These are phyloP conservation scores for Dicaeum eximium DNA, from an alignment of 2,113 vertebrate species.

Conservation along the genomic window DNA sequence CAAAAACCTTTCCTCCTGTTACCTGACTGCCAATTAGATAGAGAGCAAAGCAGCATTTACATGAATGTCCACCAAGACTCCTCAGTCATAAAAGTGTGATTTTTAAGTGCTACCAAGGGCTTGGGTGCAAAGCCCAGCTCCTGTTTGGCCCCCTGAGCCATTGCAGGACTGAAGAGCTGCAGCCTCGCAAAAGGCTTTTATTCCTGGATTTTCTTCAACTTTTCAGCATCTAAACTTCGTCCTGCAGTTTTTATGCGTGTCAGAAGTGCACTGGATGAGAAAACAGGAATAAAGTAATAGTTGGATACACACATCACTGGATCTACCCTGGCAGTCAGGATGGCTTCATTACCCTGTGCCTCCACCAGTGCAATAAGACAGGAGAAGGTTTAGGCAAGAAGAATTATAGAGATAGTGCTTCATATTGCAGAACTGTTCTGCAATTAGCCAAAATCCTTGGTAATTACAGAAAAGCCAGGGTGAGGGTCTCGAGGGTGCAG, in stretches of 20 bases:
- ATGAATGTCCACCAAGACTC: not conserved
- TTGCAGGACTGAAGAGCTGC: not conserved
- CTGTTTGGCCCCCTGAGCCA: not conserved
- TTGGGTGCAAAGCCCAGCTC: not conserved
- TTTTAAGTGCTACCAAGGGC: not conserved
- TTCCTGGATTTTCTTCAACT: not conserved
- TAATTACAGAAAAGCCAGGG: not conserved
- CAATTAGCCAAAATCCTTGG: not conserved
- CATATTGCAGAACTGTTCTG: not conserved
- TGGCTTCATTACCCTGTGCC: not conserved
- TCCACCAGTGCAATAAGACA: accelerated
- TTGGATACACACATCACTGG: not conserved
- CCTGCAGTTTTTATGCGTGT: not conserved
- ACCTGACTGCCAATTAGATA: not conserved
- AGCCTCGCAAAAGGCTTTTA: not conserved
- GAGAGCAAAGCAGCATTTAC: not conserved
- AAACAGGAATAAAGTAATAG: not conserved
- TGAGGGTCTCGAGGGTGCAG: not conserved
- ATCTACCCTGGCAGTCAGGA: not conserved
- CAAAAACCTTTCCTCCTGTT: not conserved
- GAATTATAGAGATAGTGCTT: not conserved
- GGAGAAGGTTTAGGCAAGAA: not conserved
- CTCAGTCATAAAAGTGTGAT: not conserved
- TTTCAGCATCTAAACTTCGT: not conserved
- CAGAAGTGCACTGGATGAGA: accelerated